Evolutionary conservation across 92 coral and sea anemone genomes (phyloP).

Genomic region (Siderastrea siderea): DNA sequence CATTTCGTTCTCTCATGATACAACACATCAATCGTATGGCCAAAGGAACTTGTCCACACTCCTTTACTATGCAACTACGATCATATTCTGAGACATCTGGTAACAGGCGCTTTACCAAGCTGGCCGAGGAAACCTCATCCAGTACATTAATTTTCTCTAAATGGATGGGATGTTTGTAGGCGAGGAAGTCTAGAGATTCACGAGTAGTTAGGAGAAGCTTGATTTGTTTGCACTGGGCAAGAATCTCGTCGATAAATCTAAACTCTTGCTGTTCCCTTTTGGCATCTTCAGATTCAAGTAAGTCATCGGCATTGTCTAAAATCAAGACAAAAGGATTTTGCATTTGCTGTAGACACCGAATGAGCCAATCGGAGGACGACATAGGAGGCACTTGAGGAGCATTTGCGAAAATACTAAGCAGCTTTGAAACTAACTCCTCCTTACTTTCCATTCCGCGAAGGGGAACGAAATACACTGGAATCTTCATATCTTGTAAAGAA

Average conservation of each 20-base stretch:
- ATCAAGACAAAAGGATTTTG: slow-evolving; percentile 4
- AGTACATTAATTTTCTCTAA: neutral
- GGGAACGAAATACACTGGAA: neutral
- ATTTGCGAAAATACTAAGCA: slow-evolving; percentile 13
- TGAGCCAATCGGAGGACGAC: neutral
- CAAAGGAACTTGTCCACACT: slow-evolving; percentile 17
- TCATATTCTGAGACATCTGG: neutral
- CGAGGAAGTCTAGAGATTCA: neutral
- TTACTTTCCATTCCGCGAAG: slow-evolving; percentile 10
- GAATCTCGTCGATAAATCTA: neutral
- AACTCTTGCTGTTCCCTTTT: neutral
- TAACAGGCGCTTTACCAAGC: neutral
- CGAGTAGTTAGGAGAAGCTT: slow-evolving; percentile 20
- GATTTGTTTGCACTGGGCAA: neutral
- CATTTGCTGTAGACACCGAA: neutral
- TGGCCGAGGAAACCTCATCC: neutral
- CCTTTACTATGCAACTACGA: neutral
- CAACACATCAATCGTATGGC: slow-evolving; percentile 27
- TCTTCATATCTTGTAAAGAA: slow-evolving; percentile 4
- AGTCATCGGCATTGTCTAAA: slow-evolving; percentile 27
- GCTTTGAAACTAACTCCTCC: slow-evolving; percentile 20
- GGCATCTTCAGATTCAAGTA: slow-evolving; percentile 18
- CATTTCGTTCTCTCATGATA: neutral
- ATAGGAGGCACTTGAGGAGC: neutral
- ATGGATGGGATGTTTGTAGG: neutral